A percentile compares a stretch with the other conserved stretches of the same genome.
Evolutionary conservation across 1,140 invertebrate genomes (phyloP).

Genomic region (Platyscapa corneri): DNA sequence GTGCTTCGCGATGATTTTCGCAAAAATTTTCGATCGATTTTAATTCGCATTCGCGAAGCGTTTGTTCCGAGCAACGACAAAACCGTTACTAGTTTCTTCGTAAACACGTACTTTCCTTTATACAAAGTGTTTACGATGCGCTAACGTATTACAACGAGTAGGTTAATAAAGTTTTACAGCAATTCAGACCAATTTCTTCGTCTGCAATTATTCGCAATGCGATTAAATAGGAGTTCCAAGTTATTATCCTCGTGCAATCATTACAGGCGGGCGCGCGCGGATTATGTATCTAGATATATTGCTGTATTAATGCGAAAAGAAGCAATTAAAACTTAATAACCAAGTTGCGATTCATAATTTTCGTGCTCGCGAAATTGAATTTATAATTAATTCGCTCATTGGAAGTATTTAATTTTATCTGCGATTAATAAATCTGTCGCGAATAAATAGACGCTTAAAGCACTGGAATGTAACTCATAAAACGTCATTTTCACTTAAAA

Average conservation of each 20-base stretch:
- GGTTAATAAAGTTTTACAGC: background rate
- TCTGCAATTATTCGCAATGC: background rate
- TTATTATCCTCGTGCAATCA: background rate
- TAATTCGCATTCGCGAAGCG: background rate
- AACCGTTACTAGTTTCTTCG: background rate
- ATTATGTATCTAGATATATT: too few species aligned
- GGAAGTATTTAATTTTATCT: background rate
- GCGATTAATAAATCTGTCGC: background rate
- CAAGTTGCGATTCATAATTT: background rate
- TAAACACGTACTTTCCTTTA: background rate
- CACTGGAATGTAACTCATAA: background rate
- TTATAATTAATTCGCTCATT: background rate
- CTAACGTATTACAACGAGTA: background rate
- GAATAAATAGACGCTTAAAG: background rate
- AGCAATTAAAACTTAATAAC: background rate
- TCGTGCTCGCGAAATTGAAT: background rate
- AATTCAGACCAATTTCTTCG: background rate
- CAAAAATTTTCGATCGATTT: background rate
- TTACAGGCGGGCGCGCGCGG: too few species aligned
- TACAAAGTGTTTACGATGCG: background rate
- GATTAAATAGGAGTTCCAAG: background rate
- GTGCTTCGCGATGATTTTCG: background rate
- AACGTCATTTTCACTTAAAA: too few species aligned
- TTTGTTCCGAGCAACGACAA: background rate
- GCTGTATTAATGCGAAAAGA: background rate